Base-by-base conservation (phyloP, 1,140 invertebrate species). In the Pentalonia nigronervosa region DNA sequence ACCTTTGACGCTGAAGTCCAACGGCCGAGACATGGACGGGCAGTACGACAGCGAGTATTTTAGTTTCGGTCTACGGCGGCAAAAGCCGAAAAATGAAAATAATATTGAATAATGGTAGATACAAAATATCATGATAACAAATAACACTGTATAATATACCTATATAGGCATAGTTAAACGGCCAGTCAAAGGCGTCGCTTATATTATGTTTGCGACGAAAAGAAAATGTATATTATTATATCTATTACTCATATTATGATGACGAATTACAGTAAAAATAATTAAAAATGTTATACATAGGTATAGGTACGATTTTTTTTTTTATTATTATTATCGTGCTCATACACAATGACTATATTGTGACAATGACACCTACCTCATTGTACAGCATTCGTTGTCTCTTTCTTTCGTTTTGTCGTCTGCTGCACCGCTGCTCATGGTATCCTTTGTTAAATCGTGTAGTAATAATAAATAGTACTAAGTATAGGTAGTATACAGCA, bases 1-100 rank as follows among this genome's bases (percentile, higher is more conserved):
- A 50, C 91, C 91, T 86, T 93, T 86, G 23, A 93, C 81, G 81
- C 34, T 53, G 9, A 93, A 93, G 34, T 93, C 91, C 67, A 93
- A 84, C 21, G 91, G 76, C 14, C 91, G 48, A 53, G 81, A 81
- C 91, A 93, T 93, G 34, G 91, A 93, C 36, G 91, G 91, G 30
- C 76, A 84, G 34, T 84, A 93, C n/a, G 81, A 86, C 14, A 93
- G 17, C 14, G 90, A 81, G n/a, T 91, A 91, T 83, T 91, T 91
- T 25, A 93, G 48, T 93, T 93, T 93, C 17, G 81, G 81, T 25
- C 91, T 93, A 30, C 17, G 34, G 1, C 8, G 7, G n/a, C 50
- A 36, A 91, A 81, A 2, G 81, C 9, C 14, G 17, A 67, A 60
- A 67, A 56, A 36, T 45, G 2, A 20, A 90, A 90, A 60, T 7